A percentile compares a stretch with the other conserved stretches of the same genome.
These are phyloP conservation scores for Ivindomyrus marchei DNA, from an alignment of 2,113 vertebrate species.

Conservation along the genomic window DNA sequence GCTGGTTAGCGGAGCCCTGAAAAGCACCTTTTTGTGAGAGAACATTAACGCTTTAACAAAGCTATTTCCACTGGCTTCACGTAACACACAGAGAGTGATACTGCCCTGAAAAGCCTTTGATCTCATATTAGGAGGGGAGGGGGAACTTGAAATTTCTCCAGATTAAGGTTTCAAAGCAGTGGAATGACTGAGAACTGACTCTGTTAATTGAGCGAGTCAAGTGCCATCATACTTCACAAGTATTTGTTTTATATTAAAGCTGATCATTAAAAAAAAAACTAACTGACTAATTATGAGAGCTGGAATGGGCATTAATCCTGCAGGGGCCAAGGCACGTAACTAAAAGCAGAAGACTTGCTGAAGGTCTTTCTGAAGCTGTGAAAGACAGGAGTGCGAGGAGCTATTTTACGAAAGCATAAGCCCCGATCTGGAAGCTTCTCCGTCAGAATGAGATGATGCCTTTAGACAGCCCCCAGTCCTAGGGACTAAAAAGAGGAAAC, in stretches of 20 bases:
- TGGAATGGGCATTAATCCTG: slow-evolving; percentile 41
- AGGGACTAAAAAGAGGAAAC: too few species aligned
- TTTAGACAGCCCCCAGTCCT: neutral
- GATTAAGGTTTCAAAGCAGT: slow-evolving; percentile 44
- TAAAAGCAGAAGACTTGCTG: neutral
- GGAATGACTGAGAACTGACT: slow-evolving; percentile 44
- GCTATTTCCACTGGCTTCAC: slow-evolving; percentile 42
- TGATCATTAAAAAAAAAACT: slow-evolving; percentile 43
- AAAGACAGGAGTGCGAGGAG: neutral
- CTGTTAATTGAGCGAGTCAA: slow-evolving; percentile 44
- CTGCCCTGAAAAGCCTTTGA: slow-evolving; percentile 46
- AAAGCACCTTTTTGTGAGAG: slow-evolving; percentile 39
- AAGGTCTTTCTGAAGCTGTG: neutral
- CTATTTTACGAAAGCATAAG: neutral
- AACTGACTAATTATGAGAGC: slow-evolving; percentile 42
- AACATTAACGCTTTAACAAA: slow-evolving; percentile 41
- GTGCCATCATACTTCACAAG: slow-evolving; percentile 38
- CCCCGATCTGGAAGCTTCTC: neutral
- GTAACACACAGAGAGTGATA: slow-evolving; percentile 34
- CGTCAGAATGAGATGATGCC: neutral
- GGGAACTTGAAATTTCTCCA: slow-evolving; percentile 43
- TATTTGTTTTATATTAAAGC: slow-evolving; percentile 43
- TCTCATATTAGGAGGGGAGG: slow-evolving; percentile 43
- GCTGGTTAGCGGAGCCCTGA: slow-evolving; percentile 42
- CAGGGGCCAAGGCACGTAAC: slow-evolving; percentile 11